Evolutionary conservation across 2,113 vertebrate genomes (phyloP).

Genomic region (Dinomys branickii): DNA sequence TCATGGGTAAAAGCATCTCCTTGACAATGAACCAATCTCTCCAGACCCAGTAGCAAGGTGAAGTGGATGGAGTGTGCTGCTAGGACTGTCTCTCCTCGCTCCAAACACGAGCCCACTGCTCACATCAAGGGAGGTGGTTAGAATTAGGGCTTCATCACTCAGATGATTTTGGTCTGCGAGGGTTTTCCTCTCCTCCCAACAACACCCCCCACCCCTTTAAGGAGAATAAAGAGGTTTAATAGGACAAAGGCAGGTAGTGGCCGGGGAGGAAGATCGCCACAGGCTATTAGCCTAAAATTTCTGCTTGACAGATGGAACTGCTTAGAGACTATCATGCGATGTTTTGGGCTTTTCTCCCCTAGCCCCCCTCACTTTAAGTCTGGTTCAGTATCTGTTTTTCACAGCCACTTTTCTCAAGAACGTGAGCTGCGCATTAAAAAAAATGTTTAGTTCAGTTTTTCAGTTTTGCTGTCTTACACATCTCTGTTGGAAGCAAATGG

Average conservation of each 20-base stretch:
- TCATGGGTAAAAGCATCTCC: slow-evolving; percentile 96
- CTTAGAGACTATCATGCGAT: slow-evolving; percentile 98
- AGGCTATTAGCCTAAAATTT: slow-evolving; percentile 97
- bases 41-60: slow-evolving; percentile 99
- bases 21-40: slow-evolving; percentile 99
- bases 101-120: slow-evolving; percentile 92
- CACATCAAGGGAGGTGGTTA: slow-evolving; percentile 93
- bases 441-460: slow-evolving; percentile 75
- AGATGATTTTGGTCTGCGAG: slow-evolving; percentile 90
- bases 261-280: slow-evolving; percentile 92
- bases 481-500: slow-evolving; percentile 57
- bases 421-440: slow-evolving; percentile 77
- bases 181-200: slow-evolving; percentile 86
- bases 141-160: slow-evolving; percentile 94
- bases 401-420: slow-evolving; percentile 88
- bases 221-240: slow-evolving; percentile 95
- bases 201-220: slow-evolving; percentile 55
- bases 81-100: slow-evolving; percentile 88
- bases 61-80: slow-evolving; percentile 94
- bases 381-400: slow-evolving; percentile 91
- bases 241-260: slow-evolving; percentile 97
- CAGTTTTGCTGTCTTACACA: slow-evolving; percentile 68
- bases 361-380: slow-evolving; percentile 83
- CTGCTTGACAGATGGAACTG: slow-evolving; percentile 98
- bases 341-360: slow-evolving; percentile 89